Base-by-base conservation (phyloP, 2,797 vertebrate species). In the Intellagama lesueurii region DNA sequence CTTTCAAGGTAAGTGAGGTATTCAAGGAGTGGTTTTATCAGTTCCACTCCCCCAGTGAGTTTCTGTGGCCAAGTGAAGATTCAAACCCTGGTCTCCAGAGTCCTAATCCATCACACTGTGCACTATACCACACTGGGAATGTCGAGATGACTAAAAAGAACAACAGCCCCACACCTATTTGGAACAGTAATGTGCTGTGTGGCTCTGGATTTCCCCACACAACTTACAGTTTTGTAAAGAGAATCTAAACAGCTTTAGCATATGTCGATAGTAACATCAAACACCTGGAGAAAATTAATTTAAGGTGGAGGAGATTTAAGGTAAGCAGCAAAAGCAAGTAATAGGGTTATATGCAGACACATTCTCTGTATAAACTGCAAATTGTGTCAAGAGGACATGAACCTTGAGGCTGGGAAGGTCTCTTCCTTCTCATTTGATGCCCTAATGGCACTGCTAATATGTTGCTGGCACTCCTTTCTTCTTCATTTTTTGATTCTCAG, bases 401-500 rank as follows among this genome's bases (percentile, higher is more conserved):
- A 68, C 70, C 70, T 49, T 47, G 14, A 5, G n/a, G 30, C 40
- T 66, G 80, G 35, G 47, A 76, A 66, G 35, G 52, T 47, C 28
- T 73, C 26, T 49, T 86, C 26, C 79, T 82, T 47, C 69, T 82
- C 26, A 40, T 73, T 81, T 81, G 68, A 81, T 73, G 32, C 47
- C 78, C 69, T 87, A 81, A 66, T 76, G 30, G 49, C 32, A 47
- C 52, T 66, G 66, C 87, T 66, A 30, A 72, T 83, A 28, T 49
- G 35, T 44, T 76, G 35, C 52, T 77, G 44, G 40, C 56, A 64
- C 49, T 56, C 56, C 9, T 22, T 87, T 77, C 22, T 52, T 22
- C 56, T 68, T 91, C 86, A 82, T 92, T 40, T 88, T 73, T 83
- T 92, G 5, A 64, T 22, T 64, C 85, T 91, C 92, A 80, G 90